These are phyloP conservation scores for Mormyrus hasselquistii DNA, from an alignment of 2,797 vertebrate species.

Conservation along the genomic window DNA sequence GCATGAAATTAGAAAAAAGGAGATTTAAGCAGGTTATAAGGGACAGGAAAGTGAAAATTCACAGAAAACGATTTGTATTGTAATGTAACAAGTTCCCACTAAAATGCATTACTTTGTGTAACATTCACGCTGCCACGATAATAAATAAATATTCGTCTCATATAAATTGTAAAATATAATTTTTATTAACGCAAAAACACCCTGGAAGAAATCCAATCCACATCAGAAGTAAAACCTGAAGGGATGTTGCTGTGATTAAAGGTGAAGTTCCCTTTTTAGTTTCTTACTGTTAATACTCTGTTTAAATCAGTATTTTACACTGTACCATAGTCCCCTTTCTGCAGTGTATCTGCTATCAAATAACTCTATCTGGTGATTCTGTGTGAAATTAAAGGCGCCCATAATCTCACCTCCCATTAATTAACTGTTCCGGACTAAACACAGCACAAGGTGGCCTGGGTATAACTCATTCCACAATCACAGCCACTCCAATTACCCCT, in stretches of 20 bases:
- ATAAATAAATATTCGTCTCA: neutral
- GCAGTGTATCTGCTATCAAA: neutral
- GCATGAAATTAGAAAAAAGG: neutral
- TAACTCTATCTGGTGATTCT: neutral
- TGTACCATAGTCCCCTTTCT: neutral
- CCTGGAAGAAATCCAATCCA: neutral
- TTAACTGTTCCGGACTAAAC: neutral
- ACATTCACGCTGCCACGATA: neutral
- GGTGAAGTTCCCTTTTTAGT: neutral
- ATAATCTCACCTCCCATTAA: neutral
- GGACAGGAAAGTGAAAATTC: neutral
- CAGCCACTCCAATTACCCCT: neutral
- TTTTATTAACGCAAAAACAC: neutral
- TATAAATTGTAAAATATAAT: neutral
- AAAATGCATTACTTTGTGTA: neutral
- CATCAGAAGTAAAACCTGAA: neutral
- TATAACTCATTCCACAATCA: neutral
- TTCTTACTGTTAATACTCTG: neutral
- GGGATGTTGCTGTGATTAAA: neutral
- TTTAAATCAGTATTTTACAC: neutral
- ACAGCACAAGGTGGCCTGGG: neutral
- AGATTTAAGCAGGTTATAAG: neutral
- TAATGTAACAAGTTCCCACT: neutral
- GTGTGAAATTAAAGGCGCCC: neutral
- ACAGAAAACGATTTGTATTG: neutral